These are phyloP conservation scores for Poecile montanus DNA, from an alignment of 2,797 vertebrate species.

Conservation along the genomic window DNA sequence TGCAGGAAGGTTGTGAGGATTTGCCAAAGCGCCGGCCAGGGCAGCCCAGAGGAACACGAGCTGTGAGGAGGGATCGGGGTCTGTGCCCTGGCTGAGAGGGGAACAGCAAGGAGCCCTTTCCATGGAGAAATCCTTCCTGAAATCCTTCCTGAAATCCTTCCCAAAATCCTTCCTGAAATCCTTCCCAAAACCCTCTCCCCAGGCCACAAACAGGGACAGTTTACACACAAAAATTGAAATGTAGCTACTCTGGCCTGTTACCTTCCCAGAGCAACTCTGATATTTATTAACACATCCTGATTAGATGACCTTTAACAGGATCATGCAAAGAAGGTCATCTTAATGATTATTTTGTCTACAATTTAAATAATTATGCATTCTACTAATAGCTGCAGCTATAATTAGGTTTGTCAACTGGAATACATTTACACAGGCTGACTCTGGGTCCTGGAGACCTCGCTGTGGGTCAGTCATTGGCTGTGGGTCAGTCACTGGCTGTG, in stretches of 20 bases:
- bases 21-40: background rate
- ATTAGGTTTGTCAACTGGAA: constrained; percentile 39
- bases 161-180: background rate
- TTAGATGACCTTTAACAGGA: constrained; percentile 47
- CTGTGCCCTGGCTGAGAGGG: background rate
- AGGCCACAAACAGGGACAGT: background rate
- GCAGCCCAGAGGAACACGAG: rapidly evolving
- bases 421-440: background rate
- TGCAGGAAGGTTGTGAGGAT: background rate
- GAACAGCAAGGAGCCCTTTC: background rate
- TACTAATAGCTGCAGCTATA: constrained; percentile 20
- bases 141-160: background rate
- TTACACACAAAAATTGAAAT: background rate
- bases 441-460: background rate
- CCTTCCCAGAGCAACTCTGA: background rate
- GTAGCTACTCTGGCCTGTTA: background rate
- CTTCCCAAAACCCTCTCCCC: background rate
- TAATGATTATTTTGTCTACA: constrained; percentile 47
- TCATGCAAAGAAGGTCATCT: constrained; percentile 48
- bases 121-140: background rate
- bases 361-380: constrained; percentile 62
- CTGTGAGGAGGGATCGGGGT: rapidly evolving
- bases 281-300: background rate
- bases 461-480: background rate
- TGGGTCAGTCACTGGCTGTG: background rate